Percentiles rank a stretch among this genome's conserved stretches.
phyloP scores from a whole-genome alignment of 2,888 invertebrate genomes.

The Blera fallax region DNA sequence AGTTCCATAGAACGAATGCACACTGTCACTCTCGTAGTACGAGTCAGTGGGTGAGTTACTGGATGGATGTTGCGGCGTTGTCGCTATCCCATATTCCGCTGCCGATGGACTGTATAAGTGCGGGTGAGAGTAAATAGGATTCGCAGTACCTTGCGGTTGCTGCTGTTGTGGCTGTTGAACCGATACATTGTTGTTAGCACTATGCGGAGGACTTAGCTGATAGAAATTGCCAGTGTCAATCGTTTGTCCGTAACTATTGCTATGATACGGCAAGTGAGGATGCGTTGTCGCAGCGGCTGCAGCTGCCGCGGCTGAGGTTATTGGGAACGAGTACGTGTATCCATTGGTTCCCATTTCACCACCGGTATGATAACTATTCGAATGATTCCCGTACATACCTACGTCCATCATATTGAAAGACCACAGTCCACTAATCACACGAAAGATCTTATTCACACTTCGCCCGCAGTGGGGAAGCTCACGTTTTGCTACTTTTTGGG shows the following conservation, averaged over 20 bases:
- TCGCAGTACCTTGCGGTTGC: constrained; percentile 73
- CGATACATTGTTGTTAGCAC: constrained; percentile 55
- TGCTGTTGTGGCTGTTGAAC: constrained; percentile 69
- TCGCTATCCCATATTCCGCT: constrained; percentile 80
- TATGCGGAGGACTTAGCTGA: constrained; percentile 73
- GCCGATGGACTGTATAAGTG: constrained; percentile 81
- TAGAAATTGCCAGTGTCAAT: constrained; percentile 75
- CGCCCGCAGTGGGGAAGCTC: constrained; percentile 10
- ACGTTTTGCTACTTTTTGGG: neutral
- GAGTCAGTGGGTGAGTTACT: constrained; percentile 81
- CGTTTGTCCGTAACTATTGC: constrained; percentile 76
- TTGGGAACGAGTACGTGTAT: constrained; percentile 78
- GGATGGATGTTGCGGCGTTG: constrained; percentile 79
- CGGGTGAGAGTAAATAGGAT: constrained; percentile 79
- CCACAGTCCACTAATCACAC: constrained; percentile 60
- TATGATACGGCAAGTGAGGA: constrained; percentile 76
- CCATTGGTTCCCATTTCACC: constrained; percentile 76
- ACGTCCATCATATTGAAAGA: constrained; percentile 82
- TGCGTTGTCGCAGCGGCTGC: constrained; percentile 75
- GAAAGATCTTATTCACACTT: constrained; percentile 22
- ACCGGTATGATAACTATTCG: constrained; percentile 78
- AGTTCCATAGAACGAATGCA: constrained; percentile 79
- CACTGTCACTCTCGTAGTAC: constrained; percentile 81
- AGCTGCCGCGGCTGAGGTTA: constrained; percentile 69
- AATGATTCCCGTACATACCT: constrained; percentile 82